Conservation (phyloP, 2,888 invertebrate species). For the Drosophila nr. perissopoda region DNA sequence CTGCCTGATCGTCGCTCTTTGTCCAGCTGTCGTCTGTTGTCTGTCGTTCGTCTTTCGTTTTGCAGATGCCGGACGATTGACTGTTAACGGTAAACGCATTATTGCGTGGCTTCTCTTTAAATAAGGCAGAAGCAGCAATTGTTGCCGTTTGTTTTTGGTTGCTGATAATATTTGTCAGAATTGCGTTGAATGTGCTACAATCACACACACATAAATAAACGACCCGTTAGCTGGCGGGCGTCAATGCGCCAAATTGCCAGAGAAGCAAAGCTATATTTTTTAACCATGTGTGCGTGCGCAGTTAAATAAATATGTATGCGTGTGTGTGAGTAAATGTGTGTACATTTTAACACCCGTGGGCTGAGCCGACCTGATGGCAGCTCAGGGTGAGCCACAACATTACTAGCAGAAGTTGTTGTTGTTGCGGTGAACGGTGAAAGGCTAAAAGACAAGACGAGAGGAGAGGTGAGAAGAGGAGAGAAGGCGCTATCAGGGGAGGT, state of each 20-base stretch:
- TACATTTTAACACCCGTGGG: constrained; percentile 71
- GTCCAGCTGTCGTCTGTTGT: constrained; percentile 57
- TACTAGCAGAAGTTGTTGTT: constrained; percentile 60
- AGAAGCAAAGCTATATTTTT: constrained; percentile 22
- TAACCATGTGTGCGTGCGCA: constrained; percentile 7
- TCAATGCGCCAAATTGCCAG: constrained; percentile 58
- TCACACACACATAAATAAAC: not conserved
- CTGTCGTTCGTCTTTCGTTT: constrained; percentile 27
- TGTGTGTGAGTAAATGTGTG: constrained; percentile 11
- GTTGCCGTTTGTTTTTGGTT: constrained; percentile 33
- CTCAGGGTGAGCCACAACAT: constrained; percentile 80
- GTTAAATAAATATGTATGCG: not conserved
- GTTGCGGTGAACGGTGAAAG: constrained; percentile 72
- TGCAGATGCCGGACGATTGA: constrained; percentile 65
- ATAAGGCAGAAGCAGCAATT: constrained; percentile 42
- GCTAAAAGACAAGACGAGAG: constrained; percentile 44
- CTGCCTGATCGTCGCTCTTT: constrained; percentile 26
- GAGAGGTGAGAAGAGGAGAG: constrained; percentile 16
- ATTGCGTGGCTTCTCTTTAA: constrained; percentile 58
- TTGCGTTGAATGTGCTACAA: constrained; percentile 39
- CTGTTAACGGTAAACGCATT: constrained; percentile 72
- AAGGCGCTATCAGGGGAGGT: constrained; percentile 8
- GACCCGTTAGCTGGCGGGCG: constrained; percentile 49
- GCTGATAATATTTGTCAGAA: constrained; percentile 53
- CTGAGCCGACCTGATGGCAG: constrained; percentile 68